Conservation (phyloP, 2,113 vertebrate genomes). For the Larimichthys polyactis region DNA sequence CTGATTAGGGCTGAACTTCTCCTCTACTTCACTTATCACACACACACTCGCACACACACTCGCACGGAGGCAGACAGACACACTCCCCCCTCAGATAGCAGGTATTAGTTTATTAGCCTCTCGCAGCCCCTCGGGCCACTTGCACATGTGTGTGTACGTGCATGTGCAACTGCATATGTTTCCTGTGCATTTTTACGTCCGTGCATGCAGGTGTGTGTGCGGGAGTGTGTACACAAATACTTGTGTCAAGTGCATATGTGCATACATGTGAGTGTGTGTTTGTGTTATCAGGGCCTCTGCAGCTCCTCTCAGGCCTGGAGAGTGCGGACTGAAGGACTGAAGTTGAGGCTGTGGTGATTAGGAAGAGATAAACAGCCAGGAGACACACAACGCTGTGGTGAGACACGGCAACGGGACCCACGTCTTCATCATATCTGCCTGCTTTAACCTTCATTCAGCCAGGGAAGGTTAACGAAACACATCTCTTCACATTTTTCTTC, state of each 20-base stretch:
- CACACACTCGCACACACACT: slow-evolving; percentile 12
- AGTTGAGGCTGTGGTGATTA: slow-evolving; percentile 50
- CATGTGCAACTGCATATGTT: background rate
- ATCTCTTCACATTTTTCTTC: too few species aligned
- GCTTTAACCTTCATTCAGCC: slow-evolving; percentile 2
- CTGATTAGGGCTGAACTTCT: slow-evolving; percentile 60
- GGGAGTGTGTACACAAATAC: background rate
- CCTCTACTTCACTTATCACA: slow-evolving; percentile 64
- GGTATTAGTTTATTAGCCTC: slow-evolving; percentile 45
- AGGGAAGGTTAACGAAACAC: background rate
- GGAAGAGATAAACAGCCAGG: slow-evolving; percentile 47
- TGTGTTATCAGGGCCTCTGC: slow-evolving; percentile 56
- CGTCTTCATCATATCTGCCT: background rate
- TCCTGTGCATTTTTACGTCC: background rate
- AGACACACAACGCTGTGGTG: background rate
- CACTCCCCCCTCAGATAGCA: slow-evolving; percentile 22
- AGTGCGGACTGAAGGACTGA: slow-evolving; percentile 35
- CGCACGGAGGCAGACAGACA: slow-evolving; percentile 32
- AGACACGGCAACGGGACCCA: slow-evolving; percentile 1
- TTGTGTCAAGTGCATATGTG: slow-evolving; percentile 12
- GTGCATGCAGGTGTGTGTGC: background rate
- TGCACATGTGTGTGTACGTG: background rate
- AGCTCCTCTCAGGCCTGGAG: slow-evolving; percentile 37
- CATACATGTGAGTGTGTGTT: slow-evolving; percentile 27
- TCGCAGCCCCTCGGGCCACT: slow-evolving; percentile 7